A percentile compares a stretch with the other conserved stretches of the same genome.
Evolutionary conservation across 2,888 invertebrate species (phyloP).

Genomic region (Hymenopus coronatus): DNA sequence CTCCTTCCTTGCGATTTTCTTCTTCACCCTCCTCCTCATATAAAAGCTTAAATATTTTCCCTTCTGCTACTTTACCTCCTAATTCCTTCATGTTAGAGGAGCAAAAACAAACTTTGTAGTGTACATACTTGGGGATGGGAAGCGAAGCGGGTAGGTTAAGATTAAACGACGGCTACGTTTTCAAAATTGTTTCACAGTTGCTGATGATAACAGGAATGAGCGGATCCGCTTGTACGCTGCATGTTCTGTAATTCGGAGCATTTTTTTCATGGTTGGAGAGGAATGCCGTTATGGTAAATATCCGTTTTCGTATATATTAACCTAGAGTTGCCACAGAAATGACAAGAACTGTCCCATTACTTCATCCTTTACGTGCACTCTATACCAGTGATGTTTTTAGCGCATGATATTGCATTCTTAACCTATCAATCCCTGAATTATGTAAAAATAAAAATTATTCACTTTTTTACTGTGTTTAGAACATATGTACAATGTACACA

Average conservation of each 20-base stretch:
- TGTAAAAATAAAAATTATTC: no score
- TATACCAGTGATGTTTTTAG: neutral
- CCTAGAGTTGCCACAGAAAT: neutral
- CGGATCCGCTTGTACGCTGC: neutral
- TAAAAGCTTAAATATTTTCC: conserved; percentile 8
- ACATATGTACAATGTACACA: no score
- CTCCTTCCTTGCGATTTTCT: neutral
- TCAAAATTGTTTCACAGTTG: neutral
- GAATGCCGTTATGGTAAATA: neutral
- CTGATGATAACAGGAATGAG: neutral
- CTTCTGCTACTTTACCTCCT: conserved; percentile 1
- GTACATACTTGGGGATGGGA: neutral
- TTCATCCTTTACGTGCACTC: neutral
- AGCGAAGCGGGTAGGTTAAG: neutral
- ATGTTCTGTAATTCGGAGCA: neutral
- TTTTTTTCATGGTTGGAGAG: neutral
- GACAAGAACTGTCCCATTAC: neutral
- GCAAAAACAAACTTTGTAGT: neutral
- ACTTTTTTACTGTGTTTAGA: no score
- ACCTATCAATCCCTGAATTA: neutral
- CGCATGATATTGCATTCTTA: neutral
- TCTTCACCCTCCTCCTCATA: neutral
- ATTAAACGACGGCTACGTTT: neutral
- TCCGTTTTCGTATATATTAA: neutral
- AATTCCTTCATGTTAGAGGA: neutral